These are phyloP conservation scores for Heliconius nattereri DNA, from an alignment of 1,140 invertebrate species.

Conservation along the genomic window DNA sequence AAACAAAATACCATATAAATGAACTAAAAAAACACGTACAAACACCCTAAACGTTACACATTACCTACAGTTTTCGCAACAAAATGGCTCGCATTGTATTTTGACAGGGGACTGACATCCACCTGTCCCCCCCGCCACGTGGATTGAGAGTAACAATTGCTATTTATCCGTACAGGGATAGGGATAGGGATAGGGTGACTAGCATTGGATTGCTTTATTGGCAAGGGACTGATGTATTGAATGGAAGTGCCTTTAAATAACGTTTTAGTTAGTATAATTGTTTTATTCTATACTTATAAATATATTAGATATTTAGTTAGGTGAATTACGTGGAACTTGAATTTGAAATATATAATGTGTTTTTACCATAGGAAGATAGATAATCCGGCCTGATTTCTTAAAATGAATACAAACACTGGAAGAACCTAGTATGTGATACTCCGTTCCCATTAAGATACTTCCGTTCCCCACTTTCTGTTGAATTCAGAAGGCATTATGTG, in stretches of 20 bases:
- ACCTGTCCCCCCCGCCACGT: constrained; percentile 24
- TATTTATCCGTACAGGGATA: constrained; percentile 21
- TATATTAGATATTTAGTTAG: no score
- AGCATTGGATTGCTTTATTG: constrained; percentile 15
- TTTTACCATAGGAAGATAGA: no score
- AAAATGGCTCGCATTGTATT: constrained; percentile 17
- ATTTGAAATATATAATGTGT: no score
- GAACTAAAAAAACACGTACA: background rate
- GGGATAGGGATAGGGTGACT: constrained; percentile 15
- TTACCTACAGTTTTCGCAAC: constrained; percentile 23
- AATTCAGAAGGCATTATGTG: no score
- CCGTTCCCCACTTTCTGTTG: no score
- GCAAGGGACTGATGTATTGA: constrained; percentile 6
- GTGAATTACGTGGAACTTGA: no score
- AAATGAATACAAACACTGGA: no score
- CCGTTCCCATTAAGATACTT: no score
- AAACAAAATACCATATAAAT: background rate
- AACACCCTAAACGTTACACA: background rate
- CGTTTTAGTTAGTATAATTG: background rate
- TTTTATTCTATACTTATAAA: no score
- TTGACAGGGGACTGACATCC: constrained; percentile 28
- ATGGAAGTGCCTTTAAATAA: background rate
- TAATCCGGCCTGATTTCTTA: no score
- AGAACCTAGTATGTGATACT: no score
- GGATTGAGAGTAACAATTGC: constrained; percentile 16